Percentiles rank a stretch among this genome's conserved stretches.
Evolutionary conservation across 2,113 vertebrate genomes (phyloP).

Genomic region (Orientallactaga bullata): DNA sequence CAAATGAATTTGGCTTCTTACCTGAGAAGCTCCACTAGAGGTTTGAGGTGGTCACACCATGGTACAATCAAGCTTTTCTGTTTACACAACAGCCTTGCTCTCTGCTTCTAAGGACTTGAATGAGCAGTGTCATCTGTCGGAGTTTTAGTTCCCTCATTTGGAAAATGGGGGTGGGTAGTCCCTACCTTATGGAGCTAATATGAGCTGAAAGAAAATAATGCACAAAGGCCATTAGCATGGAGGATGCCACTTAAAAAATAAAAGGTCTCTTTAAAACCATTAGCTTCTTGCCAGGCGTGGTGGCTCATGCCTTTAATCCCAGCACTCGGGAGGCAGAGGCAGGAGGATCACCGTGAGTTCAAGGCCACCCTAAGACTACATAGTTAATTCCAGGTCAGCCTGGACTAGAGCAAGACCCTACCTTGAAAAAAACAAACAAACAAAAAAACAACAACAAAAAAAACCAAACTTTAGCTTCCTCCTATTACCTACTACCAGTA

Average conservation of each 20-base stretch:
- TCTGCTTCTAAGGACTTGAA: not conserved
- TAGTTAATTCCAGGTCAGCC: too few species aligned
- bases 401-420: too few species aligned
- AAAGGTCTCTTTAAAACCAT: too few species aligned
- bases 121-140: not conserved
- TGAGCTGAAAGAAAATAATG: not conserved
- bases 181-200: not conserved
- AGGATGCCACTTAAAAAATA: not conserved
- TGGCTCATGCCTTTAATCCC: too few species aligned
- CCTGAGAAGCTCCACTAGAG: not conserved
- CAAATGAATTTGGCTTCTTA: not conserved
- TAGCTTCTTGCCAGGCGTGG: too few species aligned
- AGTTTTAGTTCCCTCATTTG: not conserved
- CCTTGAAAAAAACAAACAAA: too few species aligned
- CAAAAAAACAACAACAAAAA: too few species aligned
- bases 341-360: too few species aligned
- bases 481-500: not conserved
- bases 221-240: not conserved
- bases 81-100: not conserved
- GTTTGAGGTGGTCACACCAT: not conserved
- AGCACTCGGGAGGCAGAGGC: too few species aligned
- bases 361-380: too few species aligned
- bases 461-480: not conserved
- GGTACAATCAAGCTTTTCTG: not conserved
- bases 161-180: not conserved